Evolutionary conservation across 2,113 vertebrate genomes (phyloP), one percentile per base, ranked within the genome.

Genomic region (human): DNA sequence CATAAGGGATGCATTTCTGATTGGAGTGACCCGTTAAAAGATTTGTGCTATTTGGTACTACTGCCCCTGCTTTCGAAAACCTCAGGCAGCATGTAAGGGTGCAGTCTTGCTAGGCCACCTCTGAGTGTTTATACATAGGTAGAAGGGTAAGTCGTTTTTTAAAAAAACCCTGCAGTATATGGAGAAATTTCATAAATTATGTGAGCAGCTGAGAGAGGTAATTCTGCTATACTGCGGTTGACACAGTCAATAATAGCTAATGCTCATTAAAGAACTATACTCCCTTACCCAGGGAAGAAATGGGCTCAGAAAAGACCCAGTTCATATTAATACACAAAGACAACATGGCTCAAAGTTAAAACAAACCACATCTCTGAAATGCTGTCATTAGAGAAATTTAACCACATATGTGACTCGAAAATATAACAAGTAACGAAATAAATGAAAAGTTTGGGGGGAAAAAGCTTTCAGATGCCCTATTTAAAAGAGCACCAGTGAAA

Each of bases 101-200:
- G 43, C 6, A 52, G 66, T 55, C 32, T 70, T 70, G 82, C 13
- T 27, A 50, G 93, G 64, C 73, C 66, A 75, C 48, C 25, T 59
- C 55, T 48, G 72, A 88, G 70, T 66, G 55, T n/a, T 55, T 75
- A 61, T 0, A 86, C 9, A 64, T 23, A 70, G 43, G 87, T 43
- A 30, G 52, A 80, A 76, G 75, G 73, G 17, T 80, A 97, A 94
- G 72, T 94, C 64, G 80, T 32, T 45, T 75, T 61, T 84, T 72
- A 52, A 88, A 92, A 75, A 97, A 79, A 9, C 40, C 25, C 18
- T 93, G 66, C n/a, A 55, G 52, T 66, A 17, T 45, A 40, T 87
- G 92, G 79, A 96, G 79, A 96, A 92, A 94, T 88, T 61, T 68
- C 43, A 85, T 70, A 85, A 93, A 85, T 48, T 50, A 79, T 8